These are phyloP conservation scores for Chorisops tibialis DNA, from an alignment of 2,888 invertebrate genomes.

Conservation along the genomic window DNA sequence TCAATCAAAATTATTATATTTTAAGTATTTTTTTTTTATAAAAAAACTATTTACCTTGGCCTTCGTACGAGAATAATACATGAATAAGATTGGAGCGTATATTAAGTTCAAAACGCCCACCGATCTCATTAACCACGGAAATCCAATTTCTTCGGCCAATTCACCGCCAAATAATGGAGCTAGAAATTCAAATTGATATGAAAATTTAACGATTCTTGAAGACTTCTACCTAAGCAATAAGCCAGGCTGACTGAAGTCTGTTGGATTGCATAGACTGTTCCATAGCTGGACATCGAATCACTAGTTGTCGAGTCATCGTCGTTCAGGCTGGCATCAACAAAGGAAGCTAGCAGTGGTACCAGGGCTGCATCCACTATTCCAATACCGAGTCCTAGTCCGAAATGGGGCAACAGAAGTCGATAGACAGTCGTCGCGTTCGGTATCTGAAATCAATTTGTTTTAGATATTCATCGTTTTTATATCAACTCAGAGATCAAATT, in stretches of 20 bases:
- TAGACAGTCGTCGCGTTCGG: conserved; percentile 62
- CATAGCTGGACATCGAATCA: conserved; percentile 59
- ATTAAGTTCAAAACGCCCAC: conserved; percentile 67
- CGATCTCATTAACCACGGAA: conserved; percentile 69
- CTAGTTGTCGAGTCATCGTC: conserved; percentile 40
- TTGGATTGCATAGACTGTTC: conserved; percentile 77
- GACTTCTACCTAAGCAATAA: conserved; percentile 65
- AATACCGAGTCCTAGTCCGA: conserved; percentile 74
- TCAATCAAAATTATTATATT: neutral
- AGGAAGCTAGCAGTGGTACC: conserved; percentile 71
- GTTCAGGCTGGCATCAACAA: conserved; percentile 59
- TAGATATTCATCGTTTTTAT: too few species aligned
- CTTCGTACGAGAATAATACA: conserved; percentile 46
- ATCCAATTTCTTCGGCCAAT: conserved; percentile 66
- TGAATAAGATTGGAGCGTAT: conserved; percentile 64
- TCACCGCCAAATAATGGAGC: conserved; percentile 75
- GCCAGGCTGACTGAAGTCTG: conserved; percentile 79
- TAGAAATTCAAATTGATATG: conserved; percentile 40
- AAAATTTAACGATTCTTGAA: neutral
- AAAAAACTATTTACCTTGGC: conserved; percentile 41
- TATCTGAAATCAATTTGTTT: conserved; percentile 51
- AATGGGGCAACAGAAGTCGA: conserved; percentile 70
- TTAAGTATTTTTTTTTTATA: neutral
- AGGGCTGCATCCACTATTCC: conserved; percentile 78
- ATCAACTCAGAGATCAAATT: too few species aligned